Evolutionary conservation across 2,797 vertebrate genomes (phyloP), one percentile per base, ranked within the genome.

Genomic region (Clarias platycephalus): DNA sequence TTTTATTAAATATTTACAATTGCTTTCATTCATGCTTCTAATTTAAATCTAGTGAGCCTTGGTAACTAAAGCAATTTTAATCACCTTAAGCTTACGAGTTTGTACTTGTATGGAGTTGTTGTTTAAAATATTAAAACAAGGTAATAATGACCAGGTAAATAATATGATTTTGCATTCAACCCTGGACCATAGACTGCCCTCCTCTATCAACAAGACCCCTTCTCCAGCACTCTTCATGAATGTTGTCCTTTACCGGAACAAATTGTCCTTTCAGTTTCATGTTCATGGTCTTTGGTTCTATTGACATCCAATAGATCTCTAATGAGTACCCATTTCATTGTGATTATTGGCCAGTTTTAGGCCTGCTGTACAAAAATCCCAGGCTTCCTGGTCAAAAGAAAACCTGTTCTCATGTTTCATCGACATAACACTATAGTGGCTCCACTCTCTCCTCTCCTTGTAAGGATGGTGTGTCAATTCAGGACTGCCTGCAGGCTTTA

Each of bases 241-340:
- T 88, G 82, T 83, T 75, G 83, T 87, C 68, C 86, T 79, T 79
- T 76, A 84, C 87, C 84, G 71, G 79, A 87, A 81, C 80, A 87
- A 88, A 88, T 85, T 87, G 87, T 63, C 80, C 84, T 83, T 87
- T 89, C 87, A 89, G 53, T 84, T 49, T 72, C 64, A 85, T 81
- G 81, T 83, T 83, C 28, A 63, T 83, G 67, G 40, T 80, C 31
- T 67, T 83, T 86, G 66, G 72, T 84, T 78, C 75, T 66, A 40
- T 70, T 88, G 87, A 80, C 31, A 84, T 87, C 74, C 70, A 82
- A 67, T 82, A 37, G 26, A 67, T 78, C 58, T 58, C n/a, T 80
- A 75, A 67, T 82, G 80, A 81, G 62, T 28, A 64, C 58, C 55
- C 76, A 62, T 24, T 78, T 85, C 67, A 75, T 74, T 84, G 68